Evolutionary conservation across 2,113 vertebrate genomes (phyloP).

Genomic region (Sceloporus tristichus): DNA sequence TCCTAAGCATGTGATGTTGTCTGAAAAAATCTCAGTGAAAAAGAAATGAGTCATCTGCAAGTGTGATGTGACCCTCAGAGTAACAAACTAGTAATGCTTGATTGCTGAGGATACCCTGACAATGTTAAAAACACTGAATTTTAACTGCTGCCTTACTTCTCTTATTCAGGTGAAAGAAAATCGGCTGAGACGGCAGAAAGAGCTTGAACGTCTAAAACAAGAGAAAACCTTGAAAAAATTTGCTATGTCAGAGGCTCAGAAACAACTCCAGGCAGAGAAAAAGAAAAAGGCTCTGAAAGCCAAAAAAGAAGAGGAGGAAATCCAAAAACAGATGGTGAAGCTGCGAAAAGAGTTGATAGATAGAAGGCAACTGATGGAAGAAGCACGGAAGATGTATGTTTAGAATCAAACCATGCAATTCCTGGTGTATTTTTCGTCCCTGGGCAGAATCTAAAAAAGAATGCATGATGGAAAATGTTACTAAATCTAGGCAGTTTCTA

Average conservation of each 20-base stretch:
- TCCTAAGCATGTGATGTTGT: background rate
- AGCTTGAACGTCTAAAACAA: constrained; percentile 76
- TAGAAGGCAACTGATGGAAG: constrained; percentile 76
- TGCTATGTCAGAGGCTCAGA: constrained; percentile 79
- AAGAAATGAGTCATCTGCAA: background rate
- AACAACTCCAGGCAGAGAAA: constrained; percentile 78
- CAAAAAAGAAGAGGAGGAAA: constrained; percentile 83
- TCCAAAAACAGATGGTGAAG: constrained; percentile 88
- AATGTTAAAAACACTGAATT: background rate
- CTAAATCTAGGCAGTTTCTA: background rate
- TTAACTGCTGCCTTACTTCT: background rate
- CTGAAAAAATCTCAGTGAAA: background rate
- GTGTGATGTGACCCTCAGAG: background rate
- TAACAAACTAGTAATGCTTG: background rate
- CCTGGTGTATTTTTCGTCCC: background rate
- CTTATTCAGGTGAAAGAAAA: constrained; percentile 88
- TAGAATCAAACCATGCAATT: background rate
- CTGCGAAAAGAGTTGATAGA: constrained; percentile 87
- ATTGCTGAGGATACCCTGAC: background rate
- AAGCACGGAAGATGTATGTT: constrained; percentile 81
- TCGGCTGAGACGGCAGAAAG: constrained; percentile 80
- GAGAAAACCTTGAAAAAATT: constrained; percentile 77
- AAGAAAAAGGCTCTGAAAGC: constrained; percentile 80
- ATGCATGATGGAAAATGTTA: background rate
- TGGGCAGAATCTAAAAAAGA: background rate